A percentile compares a stretch with the other conserved stretches of the same genome.
These are phyloP conservation scores for Archaeoteleia sp. DNA, from an alignment of 2,888 invertebrate genomes.

Conservation along the genomic window DNA sequence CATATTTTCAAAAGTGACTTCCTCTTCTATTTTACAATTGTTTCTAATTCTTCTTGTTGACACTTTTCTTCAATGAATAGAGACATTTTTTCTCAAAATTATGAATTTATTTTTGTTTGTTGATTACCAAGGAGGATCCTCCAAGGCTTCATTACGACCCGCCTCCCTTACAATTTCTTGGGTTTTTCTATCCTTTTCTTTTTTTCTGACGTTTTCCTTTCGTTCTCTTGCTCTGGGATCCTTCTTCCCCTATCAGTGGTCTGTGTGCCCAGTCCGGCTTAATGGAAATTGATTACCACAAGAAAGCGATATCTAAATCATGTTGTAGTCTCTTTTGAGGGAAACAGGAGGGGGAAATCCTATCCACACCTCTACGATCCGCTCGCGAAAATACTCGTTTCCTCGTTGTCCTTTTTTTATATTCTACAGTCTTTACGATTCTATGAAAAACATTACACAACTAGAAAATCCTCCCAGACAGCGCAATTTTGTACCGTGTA, in stretches of 20 bases:
- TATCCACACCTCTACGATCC: slow-evolving; percentile 31
- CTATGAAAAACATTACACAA: slow-evolving; percentile 56
- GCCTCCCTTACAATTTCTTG: slow-evolving; percentile 49
- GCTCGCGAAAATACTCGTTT: slow-evolving; percentile 26
- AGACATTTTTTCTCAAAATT: no score
- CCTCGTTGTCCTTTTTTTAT: slow-evolving; percentile 25
- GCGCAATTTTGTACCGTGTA: slow-evolving; percentile 46
- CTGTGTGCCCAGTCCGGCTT: slow-evolving; percentile 58
- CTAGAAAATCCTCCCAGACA: slow-evolving; percentile 55
- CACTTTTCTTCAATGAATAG: no score
- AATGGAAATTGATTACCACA: slow-evolving; percentile 71
- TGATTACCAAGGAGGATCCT: slow-evolving; percentile 45
- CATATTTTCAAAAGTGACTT: no score
- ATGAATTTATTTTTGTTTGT: slow-evolving; percentile 29
- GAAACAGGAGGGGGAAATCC: no score
- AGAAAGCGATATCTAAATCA: slow-evolving; percentile 71
- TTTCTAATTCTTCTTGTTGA: no score
- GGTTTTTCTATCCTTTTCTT: slow-evolving; percentile 21
- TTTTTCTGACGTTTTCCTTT: slow-evolving; percentile 11
- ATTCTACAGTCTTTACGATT: slow-evolving; percentile 51
- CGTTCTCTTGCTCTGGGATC: slow-evolving; percentile 40
- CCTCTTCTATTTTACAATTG: no score
- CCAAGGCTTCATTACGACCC: slow-evolving; percentile 53
- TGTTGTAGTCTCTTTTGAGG: slow-evolving; percentile 61
- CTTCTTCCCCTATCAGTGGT: slow-evolving; percentile 32